Conservation (phyloP, 2,888 invertebrate species). For the Malthinus flaveolus region DNA sequence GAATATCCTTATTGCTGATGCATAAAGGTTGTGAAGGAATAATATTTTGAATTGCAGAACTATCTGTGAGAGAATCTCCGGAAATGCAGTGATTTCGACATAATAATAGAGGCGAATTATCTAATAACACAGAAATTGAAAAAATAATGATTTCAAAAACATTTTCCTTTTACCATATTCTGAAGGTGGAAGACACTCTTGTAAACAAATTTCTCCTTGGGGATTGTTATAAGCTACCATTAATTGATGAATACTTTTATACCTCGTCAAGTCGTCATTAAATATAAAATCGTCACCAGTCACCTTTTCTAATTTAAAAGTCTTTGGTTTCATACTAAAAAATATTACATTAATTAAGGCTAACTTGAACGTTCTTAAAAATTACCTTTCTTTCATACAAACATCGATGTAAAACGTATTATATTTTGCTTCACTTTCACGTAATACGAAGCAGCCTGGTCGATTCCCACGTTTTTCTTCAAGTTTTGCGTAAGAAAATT, state of each 20-base stretch:
- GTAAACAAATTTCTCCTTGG: constrained; percentile 63
- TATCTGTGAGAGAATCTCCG: constrained; percentile 59
- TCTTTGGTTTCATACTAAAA: constrained; percentile 65
- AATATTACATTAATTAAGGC: constrained; percentile 20
- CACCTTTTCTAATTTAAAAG: constrained; percentile 67
- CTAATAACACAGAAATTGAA: constrained; percentile 49
- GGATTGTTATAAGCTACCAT: constrained; percentile 65
- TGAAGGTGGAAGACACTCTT: constrained; percentile 82
- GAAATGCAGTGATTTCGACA: constrained; percentile 64
- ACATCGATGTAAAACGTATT: constrained; percentile 82
- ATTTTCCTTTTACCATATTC: constrained; percentile 71
- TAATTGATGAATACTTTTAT: constrained; percentile 65
- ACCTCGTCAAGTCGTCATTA: constrained; percentile 56
- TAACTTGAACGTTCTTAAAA: constrained; percentile 7
- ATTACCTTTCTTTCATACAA: constrained; percentile 72
- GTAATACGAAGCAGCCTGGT: constrained; percentile 78
- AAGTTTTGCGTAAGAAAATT: constrained; percentile 82
- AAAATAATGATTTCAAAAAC: not conserved
- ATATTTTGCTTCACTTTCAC: constrained; percentile 81
- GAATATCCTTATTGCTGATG: constrained; percentile 69
- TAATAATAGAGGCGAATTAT: constrained; percentile 70
- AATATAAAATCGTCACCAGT: constrained; percentile 62
- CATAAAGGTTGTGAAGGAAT: constrained; percentile 62
- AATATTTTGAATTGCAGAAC: constrained; percentile 53
- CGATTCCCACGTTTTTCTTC: constrained; percentile 75